phyloP scores from a whole-genome alignment of 2,888 invertebrate species.

The Ischnura elegans region DNA sequence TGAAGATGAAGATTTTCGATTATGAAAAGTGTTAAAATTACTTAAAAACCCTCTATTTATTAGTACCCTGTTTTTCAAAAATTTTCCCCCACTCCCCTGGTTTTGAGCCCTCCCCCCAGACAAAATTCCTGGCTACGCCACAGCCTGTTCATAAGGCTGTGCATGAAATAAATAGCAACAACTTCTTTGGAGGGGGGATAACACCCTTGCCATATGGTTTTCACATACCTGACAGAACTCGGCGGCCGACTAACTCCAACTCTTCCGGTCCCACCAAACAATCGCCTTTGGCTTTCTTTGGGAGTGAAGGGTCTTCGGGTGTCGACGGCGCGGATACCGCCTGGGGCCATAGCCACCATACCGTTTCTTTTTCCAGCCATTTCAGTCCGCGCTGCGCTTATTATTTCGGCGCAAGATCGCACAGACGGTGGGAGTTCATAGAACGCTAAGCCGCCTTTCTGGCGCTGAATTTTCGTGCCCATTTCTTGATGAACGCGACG shows the following conservation, averaged over 20 bases:
- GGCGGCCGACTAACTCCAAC: constrained; percentile 82
- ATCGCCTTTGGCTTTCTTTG: constrained; percentile 87
- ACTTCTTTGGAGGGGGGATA: too few species aligned
- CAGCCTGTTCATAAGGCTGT: too few species aligned
- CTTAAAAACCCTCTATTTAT: too few species aligned
- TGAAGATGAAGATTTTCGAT: too few species aligned
- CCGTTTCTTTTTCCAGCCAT: constrained; percentile 74
- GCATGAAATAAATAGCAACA: neutral
- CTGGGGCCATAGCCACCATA: constrained; percentile 74
- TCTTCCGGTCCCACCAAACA: constrained; percentile 84
- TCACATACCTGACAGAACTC: constrained; percentile 86
- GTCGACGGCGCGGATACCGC: constrained; percentile 82
- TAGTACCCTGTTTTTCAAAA: too few species aligned
- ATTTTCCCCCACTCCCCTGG: too few species aligned
- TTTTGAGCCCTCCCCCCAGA: too few species aligned
- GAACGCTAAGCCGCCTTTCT: constrained; percentile 76
- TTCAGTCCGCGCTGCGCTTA: constrained; percentile 87
- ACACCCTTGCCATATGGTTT: too few species aligned
- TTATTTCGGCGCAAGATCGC: constrained; percentile 90
- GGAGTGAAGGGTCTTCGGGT: constrained; percentile 94
- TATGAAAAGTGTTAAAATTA: too few species aligned
- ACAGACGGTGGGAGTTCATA: constrained; percentile 81
- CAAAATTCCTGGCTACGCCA: too few species aligned
- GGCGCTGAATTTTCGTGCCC: constrained; percentile 14
- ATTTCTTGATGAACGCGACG: neutral